Evolutionary conservation across 2,113 vertebrate genomes (phyloP).

Genomic region (Numida meleagris): DNA sequence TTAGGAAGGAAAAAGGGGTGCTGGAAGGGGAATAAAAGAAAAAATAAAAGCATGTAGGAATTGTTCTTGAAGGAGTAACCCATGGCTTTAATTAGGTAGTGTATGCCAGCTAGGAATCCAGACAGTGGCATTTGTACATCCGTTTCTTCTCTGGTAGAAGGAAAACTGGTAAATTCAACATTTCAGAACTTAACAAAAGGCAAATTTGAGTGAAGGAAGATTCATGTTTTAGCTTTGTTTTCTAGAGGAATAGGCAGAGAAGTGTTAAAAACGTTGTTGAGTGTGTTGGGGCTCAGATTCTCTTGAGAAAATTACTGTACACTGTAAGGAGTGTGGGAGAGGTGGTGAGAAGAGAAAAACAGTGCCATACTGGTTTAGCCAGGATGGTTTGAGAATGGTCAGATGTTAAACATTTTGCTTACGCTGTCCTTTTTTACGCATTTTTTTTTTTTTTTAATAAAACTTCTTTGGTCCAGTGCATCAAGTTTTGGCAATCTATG

Average conservation of each 20-base stretch:
- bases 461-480: not conserved
- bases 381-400: not conserved
- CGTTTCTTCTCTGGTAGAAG: not conserved
- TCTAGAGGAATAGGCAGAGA: not conserved
- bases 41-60: not conserved
- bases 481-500: not conserved
- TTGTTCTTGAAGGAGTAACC: not conserved
- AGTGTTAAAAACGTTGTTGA: not conserved
- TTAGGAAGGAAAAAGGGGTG: not conserved
- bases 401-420: not conserved
- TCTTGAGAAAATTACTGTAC: not conserved
- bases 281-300: accelerated
- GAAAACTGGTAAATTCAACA: not conserved
- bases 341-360: not conserved
- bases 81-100: not conserved
- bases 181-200: not conserved
- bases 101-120: not conserved
- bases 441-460: not conserved
- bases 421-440: not conserved
- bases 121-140: not conserved
- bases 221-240: not conserved
- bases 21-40: not conserved
- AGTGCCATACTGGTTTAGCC: not conserved
- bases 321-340: accelerated
- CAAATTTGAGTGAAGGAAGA: not conserved